Evolutionary conservation across 2,888 invertebrate species (phyloP).

Genomic region (Proisotoma minuta): DNA sequence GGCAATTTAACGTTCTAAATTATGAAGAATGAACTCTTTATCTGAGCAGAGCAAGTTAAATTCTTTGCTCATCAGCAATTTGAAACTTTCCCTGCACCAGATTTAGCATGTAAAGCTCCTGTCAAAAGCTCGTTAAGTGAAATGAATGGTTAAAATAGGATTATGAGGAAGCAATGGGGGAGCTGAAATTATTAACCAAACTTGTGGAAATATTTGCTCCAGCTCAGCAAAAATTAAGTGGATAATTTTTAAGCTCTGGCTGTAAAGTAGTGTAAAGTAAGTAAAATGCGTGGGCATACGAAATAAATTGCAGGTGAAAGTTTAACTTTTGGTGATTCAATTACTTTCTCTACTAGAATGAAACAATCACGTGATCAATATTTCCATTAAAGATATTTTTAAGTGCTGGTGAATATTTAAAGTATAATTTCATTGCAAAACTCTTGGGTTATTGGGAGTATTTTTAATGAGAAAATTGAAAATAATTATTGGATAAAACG

Average conservation of each 20-base stretch:
- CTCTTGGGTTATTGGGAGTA: too few species aligned
- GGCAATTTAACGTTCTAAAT: neutral
- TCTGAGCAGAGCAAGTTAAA: neutral
- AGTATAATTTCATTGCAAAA: too few species aligned
- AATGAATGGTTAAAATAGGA: conserved; percentile 16
- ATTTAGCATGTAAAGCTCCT: neutral
- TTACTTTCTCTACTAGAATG: conserved; percentile 4
- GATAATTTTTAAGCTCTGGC: conserved; percentile 14
- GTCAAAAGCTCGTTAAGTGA: conserved; percentile 19
- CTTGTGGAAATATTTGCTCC: neutral
- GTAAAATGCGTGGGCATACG: neutral
- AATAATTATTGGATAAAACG: too few species aligned
- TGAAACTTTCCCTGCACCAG: neutral
- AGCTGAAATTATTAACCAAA: too few species aligned
- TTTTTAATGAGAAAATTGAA: too few species aligned
- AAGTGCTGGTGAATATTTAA: too few species aligned
- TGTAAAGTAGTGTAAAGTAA: too few species aligned
- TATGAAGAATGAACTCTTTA: conserved; percentile 9
- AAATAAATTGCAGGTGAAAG: neutral
- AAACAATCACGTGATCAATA: neutral
- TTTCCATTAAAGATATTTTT: too few species aligned
- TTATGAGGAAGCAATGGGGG: conserved; percentile 6
- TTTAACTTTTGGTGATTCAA: neutral
- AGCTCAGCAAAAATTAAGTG: conserved; percentile 32
- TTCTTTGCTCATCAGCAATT: neutral